A percentile compares a stretch with the other conserved stretches of the same genome.
phyloP scores from a whole-genome alignment of 2,797 vertebrate species.

The Eremophila alpestris region DNA sequence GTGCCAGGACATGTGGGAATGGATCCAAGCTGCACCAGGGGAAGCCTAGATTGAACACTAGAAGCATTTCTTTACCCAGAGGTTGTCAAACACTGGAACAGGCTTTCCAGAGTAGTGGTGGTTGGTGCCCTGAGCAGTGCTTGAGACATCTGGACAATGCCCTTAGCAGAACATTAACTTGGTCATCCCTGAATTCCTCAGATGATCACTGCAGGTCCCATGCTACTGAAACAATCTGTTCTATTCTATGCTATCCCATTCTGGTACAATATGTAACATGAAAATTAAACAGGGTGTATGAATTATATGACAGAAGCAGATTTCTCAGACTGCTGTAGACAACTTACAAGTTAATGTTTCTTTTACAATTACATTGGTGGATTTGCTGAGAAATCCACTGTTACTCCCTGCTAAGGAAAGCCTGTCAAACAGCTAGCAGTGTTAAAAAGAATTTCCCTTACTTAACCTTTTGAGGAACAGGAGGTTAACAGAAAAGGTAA shows the following conservation, averaged over 20 bases:
- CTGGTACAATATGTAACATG: not conserved
- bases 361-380: not conserved
- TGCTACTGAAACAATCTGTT: not conserved
- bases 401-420: not conserved
- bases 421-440: constrained; percentile 4
- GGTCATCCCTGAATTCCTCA: not conserved
- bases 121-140: not conserved
- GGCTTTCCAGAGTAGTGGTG: not conserved
- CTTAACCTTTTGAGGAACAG: constrained; percentile 51
- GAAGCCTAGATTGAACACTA: not conserved
- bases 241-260: not conserved
- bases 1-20: not conserved
- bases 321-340: not conserved
- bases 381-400: not conserved
- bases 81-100: not conserved
- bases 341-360: not conserved
- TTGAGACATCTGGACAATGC: not conserved
- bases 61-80: not conserved
- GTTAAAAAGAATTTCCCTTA: constrained; percentile 41
- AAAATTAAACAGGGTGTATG: not conserved
- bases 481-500: constrained; percentile 62
- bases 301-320: not conserved
- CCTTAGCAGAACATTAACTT: not conserved
- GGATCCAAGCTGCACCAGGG: not conserved
- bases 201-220: not conserved